phyloP scores from a whole-genome alignment of 2,797 vertebrate species.

The Babyrousa celebensis region DNA sequence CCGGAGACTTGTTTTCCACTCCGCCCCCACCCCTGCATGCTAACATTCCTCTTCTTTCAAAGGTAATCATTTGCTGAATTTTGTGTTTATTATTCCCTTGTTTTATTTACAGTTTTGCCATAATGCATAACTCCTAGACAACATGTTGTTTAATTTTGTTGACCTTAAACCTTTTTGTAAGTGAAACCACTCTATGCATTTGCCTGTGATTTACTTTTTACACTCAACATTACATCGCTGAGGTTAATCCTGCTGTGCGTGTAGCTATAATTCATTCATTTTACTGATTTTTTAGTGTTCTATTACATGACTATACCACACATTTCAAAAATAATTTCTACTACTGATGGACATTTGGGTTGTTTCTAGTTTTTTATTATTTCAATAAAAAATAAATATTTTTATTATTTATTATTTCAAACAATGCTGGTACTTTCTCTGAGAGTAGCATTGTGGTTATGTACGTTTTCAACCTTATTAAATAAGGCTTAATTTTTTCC shows the following conservation, averaged over 20 bases:
- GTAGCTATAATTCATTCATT: constrained; percentile 8
- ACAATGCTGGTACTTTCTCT: background rate
- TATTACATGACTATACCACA: background rate
- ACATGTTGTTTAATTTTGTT: background rate
- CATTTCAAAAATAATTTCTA: background rate
- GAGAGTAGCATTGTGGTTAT: background rate
- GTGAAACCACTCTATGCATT: background rate
- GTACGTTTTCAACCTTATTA: constrained; percentile 13
- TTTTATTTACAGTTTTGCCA: constrained; percentile 13
- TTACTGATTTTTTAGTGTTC: background rate
- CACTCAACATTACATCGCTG: background rate
- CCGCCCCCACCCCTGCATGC: background rate
- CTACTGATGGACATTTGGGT: background rate
- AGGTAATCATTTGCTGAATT: background rate
- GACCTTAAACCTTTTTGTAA: background rate
- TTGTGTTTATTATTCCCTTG: background rate
- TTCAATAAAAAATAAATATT: too few species aligned
- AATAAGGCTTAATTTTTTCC: background rate
- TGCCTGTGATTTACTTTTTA: constrained; percentile 25
- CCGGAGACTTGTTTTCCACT: background rate
- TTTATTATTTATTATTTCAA: background rate
- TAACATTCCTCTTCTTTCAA: background rate
- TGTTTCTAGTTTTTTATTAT: background rate
- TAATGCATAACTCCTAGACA: constrained; percentile 24
- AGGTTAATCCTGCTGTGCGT: background rate